Evolutionary conservation across 2,113 vertebrate genomes (phyloP).

Genomic region (Cavia aperea): DNA sequence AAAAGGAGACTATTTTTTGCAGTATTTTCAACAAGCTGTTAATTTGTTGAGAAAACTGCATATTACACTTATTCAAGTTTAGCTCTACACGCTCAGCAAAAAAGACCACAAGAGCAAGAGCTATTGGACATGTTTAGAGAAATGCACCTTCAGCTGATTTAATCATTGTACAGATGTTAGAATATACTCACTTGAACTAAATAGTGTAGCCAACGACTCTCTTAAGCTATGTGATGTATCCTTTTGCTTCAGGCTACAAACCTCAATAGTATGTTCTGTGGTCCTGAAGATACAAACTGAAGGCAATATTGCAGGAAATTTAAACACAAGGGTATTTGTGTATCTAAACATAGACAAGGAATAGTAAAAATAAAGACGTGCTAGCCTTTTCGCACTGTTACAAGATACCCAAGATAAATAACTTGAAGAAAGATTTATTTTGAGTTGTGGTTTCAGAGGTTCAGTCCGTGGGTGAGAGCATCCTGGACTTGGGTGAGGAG

Average conservation of each 20-base stretch:
- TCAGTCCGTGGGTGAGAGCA: neutral
- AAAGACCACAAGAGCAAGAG: neutral
- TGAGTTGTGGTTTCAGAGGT: neutral
- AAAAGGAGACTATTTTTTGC: slow-evolving; percentile 1
- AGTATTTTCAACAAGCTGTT: slow-evolving; percentile 54
- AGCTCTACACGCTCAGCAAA: slow-evolving; percentile 32
- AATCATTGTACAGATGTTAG: neutral
- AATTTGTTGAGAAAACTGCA: slow-evolving; percentile 48
- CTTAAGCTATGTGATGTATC: neutral
- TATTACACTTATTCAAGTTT: slow-evolving; percentile 25
- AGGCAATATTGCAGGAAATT: neutral
- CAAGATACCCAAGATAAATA: neutral
- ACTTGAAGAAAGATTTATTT: neutral
- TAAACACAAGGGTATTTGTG: neutral
- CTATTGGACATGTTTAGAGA: neutral
- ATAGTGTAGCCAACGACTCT: neutral
- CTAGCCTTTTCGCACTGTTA: neutral
- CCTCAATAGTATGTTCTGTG: neutral
- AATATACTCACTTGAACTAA: neutral
- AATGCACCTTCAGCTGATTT: neutral
- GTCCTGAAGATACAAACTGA: neutral
- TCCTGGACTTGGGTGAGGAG: neutral
- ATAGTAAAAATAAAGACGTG: neutral
- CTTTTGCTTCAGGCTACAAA: neutral
- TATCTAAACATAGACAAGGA: neutral